A percentile compares a stretch with the other conserved stretches of the same genome.
phyloP scores from a whole-genome alignment of 2,888 invertebrate genomes.

The Julus scandinavius region DNA sequence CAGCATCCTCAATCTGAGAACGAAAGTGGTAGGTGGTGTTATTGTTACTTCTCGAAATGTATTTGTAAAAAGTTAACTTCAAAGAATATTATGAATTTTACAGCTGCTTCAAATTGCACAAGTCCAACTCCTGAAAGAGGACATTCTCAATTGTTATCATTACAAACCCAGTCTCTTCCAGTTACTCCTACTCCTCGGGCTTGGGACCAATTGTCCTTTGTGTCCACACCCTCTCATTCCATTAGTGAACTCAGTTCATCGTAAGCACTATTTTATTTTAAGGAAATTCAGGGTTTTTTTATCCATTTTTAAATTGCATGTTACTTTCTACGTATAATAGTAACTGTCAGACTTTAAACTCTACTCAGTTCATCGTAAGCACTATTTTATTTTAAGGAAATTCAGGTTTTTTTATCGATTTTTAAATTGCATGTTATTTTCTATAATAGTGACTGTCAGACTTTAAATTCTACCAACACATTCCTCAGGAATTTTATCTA shows the following conservation, averaged over 20 bases:
- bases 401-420: background rate
- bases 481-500: too few relatives aligned
- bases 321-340: too few relatives aligned
- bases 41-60: too few relatives aligned
- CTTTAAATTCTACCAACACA: too few relatives aligned
- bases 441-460: too few relatives aligned
- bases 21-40: background rate
- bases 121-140: background rate
- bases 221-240: conserved; percentile 5
- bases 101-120: background rate
- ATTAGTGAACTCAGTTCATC: conserved; percentile 20
- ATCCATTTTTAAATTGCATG: too few relatives aligned
- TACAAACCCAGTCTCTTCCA: conserved; percentile 14
- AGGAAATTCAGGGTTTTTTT: background rate
- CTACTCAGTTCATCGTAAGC: background rate
- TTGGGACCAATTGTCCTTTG: conserved; percentile 35
- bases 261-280: background rate
- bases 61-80: background rate
- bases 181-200: background rate
- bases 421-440: too few relatives aligned
- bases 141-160: background rate
- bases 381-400: background rate
- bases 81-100: background rate
- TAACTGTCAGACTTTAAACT: too few relatives aligned
- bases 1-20: background rate